Percentiles rank a stretch among this genome's conserved stretches.
phyloP scores from a whole-genome alignment of 2,797 vertebrate species.

The Lacerta viridis region DNA sequence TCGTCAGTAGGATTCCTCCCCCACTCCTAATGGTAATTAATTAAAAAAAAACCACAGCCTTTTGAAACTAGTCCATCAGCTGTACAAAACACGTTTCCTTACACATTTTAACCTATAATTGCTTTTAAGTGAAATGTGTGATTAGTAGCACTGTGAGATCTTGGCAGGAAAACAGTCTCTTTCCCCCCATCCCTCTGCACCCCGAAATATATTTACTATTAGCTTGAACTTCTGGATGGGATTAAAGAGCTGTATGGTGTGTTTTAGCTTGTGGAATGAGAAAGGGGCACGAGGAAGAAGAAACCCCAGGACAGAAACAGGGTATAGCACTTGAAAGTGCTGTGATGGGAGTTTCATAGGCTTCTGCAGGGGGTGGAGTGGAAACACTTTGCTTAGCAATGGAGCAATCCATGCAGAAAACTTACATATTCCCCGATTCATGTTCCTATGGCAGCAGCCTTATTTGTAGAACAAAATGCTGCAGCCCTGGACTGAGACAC shows the following conservation, averaged over 20 bases:
- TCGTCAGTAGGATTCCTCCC: conserved; percentile 24
- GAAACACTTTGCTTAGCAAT: background rate
- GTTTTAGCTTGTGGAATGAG: background rate
- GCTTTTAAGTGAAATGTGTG: conserved; percentile 27
- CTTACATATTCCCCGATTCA: background rate
- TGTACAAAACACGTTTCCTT: background rate
- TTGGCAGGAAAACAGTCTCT: background rate
- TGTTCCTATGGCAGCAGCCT: background rate
- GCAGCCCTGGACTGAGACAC: background rate
- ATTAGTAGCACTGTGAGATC: conserved; percentile 22
- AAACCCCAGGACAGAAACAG: background rate
- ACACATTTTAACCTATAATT: conserved; percentile 33
- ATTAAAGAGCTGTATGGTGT: background rate
- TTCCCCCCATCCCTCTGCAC: background rate
- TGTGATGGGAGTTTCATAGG: background rate
- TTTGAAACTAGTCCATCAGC: conserved; percentile 13
- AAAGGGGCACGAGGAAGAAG: background rate
- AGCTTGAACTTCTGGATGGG: background rate
- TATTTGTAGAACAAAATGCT: background rate
- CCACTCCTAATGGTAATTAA: conserved; percentile 30
- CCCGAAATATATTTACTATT: background rate
- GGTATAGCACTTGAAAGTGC: background rate
- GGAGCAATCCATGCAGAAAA: background rate
- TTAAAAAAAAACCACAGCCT: conserved; percentile 13
- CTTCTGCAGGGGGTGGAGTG: background rate